phyloP scores from a whole-genome alignment of 2,797 vertebrate genomes.

The Coendou prehensilis region DNA sequence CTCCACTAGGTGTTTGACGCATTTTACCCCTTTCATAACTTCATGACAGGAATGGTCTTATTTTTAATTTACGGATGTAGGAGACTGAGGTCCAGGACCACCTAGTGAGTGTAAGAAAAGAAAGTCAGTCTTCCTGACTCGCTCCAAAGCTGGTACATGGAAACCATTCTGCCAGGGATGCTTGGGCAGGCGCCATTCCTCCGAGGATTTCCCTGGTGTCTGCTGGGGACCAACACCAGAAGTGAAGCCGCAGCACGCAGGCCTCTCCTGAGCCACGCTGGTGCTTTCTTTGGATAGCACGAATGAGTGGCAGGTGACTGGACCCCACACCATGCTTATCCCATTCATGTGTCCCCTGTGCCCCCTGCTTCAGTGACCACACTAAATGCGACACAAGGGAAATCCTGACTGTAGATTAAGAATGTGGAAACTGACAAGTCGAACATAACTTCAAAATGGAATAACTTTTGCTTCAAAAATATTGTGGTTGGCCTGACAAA shows the following conservation, averaged over 20 bases:
- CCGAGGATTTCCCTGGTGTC: neutral
- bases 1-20: neutral
- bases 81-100: neutral
- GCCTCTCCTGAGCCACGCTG: neutral
- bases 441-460: slow-evolving; percentile 44
- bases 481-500: neutral
- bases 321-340: too few relatives aligned
- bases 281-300: neutral
- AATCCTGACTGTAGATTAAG: neutral
- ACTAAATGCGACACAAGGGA: neutral
- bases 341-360: too few relatives aligned
- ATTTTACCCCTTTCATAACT: neutral
- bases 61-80: neutral
- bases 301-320: neutral
- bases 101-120: neutral
- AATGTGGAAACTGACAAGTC: slow-evolving; percentile 2
- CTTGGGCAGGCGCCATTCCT: neutral
- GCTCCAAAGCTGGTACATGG: neutral
- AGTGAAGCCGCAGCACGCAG: neutral
- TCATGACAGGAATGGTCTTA: neutral
- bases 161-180: neutral
- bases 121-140: neutral
- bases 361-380: neutral
- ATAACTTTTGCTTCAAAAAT: slow-evolving; percentile 6
- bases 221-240: neutral